Evolutionary conservation across 2,797 vertebrate species (phyloP).

Genomic region (Pseudochirops corinnae): DNA sequence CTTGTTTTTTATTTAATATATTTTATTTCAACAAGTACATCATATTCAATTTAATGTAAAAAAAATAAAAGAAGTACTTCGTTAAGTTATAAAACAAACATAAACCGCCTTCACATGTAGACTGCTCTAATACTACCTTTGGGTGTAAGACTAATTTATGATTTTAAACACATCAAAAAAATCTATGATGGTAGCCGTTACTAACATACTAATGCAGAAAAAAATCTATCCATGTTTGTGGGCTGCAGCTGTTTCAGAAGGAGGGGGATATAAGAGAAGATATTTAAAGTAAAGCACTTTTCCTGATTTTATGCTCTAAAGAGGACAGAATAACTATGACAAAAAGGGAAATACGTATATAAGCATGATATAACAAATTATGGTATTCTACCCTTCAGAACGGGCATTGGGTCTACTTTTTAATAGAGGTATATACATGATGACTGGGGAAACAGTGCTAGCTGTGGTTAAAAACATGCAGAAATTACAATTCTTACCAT

Average conservation of each 20-base stretch:
- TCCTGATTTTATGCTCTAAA: background rate
- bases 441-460: background rate
- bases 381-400: background rate
- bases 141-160: background rate
- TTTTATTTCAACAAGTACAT: background rate
- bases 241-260: background rate
- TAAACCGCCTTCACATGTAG: background rate
- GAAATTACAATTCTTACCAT: conserved; percentile 16
- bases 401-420: background rate
- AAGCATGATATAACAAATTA: conserved; percentile 3
- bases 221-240: background rate
- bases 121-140: background rate
- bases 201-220: conserved; percentile 12
- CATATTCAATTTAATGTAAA: background rate
- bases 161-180: background rate
- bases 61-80: conserved; percentile 23
- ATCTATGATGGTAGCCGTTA: background rate
- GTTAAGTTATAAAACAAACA: background rate
- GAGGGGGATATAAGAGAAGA: background rate
- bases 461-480: background rate
- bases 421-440: background rate
- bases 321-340: conserved; percentile 11
- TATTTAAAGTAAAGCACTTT: conserved; percentile 33
- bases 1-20: background rate
- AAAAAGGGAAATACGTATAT: background rate